Evolutionary conservation across 2,888 invertebrate species (phyloP).

Genomic region (Ypsolopha scabrella): DNA sequence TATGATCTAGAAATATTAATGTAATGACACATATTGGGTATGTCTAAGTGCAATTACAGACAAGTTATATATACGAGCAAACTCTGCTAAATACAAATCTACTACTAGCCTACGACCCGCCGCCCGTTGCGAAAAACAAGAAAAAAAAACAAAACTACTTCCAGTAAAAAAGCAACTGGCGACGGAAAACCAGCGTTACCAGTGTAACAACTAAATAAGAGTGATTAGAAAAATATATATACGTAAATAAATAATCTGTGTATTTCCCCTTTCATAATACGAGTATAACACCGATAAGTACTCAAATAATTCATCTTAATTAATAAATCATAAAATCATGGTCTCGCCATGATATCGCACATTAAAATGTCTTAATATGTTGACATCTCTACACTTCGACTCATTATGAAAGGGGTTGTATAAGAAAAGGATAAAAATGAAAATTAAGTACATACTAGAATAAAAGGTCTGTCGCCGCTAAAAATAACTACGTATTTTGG

Average conservation of each 20-base stretch:
- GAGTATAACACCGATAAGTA: background rate
- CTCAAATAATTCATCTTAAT: background rate
- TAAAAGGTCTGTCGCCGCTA: background rate
- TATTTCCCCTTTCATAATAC: conserved; percentile 11
- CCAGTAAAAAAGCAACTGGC: conserved; percentile 17
- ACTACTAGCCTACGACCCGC: conserved; percentile 21
- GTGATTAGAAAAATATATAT: conserved; percentile 27
- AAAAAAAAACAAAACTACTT: conserved; percentile 2
- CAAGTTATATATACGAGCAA: conserved; percentile 42
- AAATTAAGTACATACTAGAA: conserved; percentile 2
- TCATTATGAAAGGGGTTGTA: background rate
- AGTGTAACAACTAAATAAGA: conserved; percentile 39
- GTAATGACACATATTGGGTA: conserved; percentile 62
- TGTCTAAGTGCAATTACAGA: conserved; percentile 57
- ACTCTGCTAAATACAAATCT: conserved; percentile 51
- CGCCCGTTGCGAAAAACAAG: conserved; percentile 4
- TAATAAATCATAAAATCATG: too few relatives aligned
- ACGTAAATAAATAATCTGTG: conserved; percentile 22
- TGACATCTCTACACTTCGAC: background rate
- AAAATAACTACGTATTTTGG: conserved; percentile 1
- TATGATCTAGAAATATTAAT: conserved; percentile 62
- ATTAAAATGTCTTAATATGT: too few relatives aligned
- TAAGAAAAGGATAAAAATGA: background rate
- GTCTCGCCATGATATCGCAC: too few relatives aligned
- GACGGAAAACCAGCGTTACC: conserved; percentile 33